These are phyloP conservation scores for Danio kyathit DNA, from an alignment of 2,797 vertebrate species.

Conservation along the genomic window DNA sequence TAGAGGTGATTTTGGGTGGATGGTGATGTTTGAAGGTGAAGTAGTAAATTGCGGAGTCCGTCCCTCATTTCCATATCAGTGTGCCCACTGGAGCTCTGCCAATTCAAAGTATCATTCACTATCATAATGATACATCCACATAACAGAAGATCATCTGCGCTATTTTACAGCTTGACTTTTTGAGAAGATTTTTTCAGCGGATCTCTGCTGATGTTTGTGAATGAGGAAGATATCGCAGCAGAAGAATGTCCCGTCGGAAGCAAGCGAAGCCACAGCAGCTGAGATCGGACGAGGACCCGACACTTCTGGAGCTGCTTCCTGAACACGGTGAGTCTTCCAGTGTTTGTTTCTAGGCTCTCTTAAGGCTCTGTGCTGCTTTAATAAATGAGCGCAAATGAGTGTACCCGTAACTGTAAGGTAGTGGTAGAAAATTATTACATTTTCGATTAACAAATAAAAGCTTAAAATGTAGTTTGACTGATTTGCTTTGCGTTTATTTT, in stretches of 20 bases:
- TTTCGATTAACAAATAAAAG: not conserved
- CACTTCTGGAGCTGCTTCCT: conserved; percentile 87
- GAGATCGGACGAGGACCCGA: conserved; percentile 94
- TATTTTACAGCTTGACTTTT: conserved; percentile 79
- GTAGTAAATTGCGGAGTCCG: conserved; percentile 93
- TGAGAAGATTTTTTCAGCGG: conserved; percentile 80
- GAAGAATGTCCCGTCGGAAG: conserved; percentile 98
- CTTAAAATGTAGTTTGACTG: not conserved
- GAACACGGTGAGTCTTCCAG: conserved; percentile 88
- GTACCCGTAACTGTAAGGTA: not conserved
- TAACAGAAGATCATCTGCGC: conserved; percentile 81
- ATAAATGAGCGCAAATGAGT: not conserved
- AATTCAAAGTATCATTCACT: conserved; percentile 98
- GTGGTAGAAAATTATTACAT: not conserved
- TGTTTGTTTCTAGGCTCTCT: not conserved
- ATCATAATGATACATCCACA: conserved; percentile 96
- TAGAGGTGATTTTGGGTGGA: conserved; percentile 75
- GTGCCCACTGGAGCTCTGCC: conserved; percentile 93
- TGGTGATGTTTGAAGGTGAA: conserved; percentile 82
- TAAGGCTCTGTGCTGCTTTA: not conserved
- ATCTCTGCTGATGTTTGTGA: conserved; percentile 90
- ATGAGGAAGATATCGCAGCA: conserved; percentile 85
- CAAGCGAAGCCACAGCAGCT: conserved; percentile 99
- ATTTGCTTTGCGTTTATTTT: not conserved
- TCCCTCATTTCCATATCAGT: conserved; percentile 98